Conservation (phyloP, 2,113 vertebrate species). For the Geococcyx californianus region DNA sequence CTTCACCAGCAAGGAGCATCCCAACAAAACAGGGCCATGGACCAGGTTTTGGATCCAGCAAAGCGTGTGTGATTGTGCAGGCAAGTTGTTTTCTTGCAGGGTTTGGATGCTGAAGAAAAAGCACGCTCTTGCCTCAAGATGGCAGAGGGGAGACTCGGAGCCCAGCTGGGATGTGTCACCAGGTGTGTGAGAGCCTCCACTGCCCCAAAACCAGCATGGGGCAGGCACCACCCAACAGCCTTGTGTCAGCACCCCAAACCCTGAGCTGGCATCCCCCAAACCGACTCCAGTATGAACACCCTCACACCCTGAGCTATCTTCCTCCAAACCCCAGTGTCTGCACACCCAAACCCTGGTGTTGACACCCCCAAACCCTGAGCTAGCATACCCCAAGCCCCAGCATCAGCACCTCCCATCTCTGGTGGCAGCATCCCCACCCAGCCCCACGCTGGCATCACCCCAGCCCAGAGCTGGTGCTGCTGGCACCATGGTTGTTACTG, state of each 20-base stretch:
- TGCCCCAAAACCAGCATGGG: fast-evolving
- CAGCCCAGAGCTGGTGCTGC: neutral
- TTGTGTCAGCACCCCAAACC: neutral
- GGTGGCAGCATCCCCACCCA: neutral
- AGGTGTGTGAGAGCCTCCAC: fast-evolving
- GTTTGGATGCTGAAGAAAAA: neutral
- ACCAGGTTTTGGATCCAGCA: fast-evolving
- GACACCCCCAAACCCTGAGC: too few species aligned
- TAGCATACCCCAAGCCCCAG: too few species aligned
- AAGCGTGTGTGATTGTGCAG: fast-evolving
- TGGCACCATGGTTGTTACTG: neutral
- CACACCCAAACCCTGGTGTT: fast-evolving
- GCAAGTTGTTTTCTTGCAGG: neutral
- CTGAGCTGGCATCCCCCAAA: too few species aligned
- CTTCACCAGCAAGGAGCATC: neutral
- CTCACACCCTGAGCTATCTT: too few species aligned
- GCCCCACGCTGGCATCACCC: neutral
- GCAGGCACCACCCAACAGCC: neutral
- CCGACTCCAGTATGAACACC: fast-evolving
- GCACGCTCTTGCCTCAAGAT: neutral
- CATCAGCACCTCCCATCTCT: too few species aligned
- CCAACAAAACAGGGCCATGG: fast-evolving
- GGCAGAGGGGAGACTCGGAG: neutral
- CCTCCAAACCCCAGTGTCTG: too few species aligned
- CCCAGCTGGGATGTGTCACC: fast-evolving